Conservation (phyloP, 2,113 vertebrate genomes). For the Ascaphus truei region DNA sequence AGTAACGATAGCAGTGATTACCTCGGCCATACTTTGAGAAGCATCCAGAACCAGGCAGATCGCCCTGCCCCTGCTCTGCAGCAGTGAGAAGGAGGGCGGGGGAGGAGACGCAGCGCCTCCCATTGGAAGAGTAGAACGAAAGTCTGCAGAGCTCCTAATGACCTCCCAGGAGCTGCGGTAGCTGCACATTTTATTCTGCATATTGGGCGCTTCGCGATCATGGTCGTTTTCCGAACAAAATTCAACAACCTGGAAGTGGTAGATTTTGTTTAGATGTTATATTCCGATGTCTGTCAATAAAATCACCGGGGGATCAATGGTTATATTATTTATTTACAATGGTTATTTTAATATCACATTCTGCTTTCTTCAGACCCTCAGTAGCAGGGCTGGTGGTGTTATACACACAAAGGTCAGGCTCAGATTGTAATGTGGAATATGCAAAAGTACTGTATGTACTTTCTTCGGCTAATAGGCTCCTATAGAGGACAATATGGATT, state of each 20-base stretch:
- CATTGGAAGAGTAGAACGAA: constrained; percentile 39
- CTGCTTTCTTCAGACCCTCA: too few species aligned
- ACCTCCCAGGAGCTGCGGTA: constrained; percentile 56
- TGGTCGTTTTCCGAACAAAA: constrained; percentile 57
- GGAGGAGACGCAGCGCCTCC: not conserved
- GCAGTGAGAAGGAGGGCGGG: constrained; percentile 43
- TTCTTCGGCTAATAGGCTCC: too few species aligned
- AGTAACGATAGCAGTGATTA: constrained; percentile 28
- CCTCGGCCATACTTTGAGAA: constrained; percentile 55
- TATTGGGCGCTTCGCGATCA: constrained; percentile 57
- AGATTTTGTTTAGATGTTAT: too few species aligned
- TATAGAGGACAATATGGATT: too few species aligned
- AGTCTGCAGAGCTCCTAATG: constrained; percentile 50
- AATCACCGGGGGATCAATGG: too few species aligned
- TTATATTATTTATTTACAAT: too few species aligned
- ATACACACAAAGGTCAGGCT: too few species aligned
- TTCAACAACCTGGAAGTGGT: constrained; percentile 54
- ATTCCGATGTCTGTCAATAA: too few species aligned
- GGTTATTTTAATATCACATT: too few species aligned
- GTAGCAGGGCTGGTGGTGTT: too few species aligned
- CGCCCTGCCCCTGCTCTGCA: constrained; percentile 44
- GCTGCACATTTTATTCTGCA: constrained; percentile 60
- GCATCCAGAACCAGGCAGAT: constrained; percentile 63
- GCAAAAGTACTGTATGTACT: too few species aligned
- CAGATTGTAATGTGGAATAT: too few species aligned